Conservation (phyloP, 2,797 vertebrate species). For the Dromococcyx pavoninus region DNA sequence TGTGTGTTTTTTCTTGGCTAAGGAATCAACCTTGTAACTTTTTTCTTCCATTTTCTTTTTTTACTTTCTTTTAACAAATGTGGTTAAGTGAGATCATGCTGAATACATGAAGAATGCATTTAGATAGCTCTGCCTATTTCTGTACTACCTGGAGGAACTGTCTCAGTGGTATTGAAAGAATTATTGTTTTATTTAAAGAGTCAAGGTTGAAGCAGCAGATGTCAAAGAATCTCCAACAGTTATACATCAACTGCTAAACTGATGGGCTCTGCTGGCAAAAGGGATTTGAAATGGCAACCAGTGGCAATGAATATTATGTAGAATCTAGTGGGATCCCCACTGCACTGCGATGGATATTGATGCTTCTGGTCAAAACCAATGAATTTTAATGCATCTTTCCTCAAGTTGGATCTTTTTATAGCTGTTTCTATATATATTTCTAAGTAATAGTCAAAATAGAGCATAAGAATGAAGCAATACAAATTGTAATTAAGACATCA, state of each 20-base stretch:
- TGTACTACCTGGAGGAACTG: constrained; percentile 15
- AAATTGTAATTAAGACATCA: background rate
- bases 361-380: background rate
- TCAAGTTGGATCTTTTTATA: background rate
- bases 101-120: constrained; percentile 7
- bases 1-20: background rate
- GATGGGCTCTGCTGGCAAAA: background rate
- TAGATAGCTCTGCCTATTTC: constrained; percentile 45
- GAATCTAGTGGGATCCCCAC: background rate
- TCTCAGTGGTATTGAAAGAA: constrained; percentile 34
- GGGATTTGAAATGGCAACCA: constrained; percentile 12
- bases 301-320: background rate
- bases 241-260: constrained; percentile 3
- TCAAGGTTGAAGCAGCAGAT: constrained; percentile 55
- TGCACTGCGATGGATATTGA: background rate
- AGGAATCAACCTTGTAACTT: background rate
- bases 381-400: background rate
- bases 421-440: background rate
- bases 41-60: background rate
- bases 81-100: constrained; percentile 19
- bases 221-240: constrained; percentile 48
- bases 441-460: background rate
- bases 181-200: constrained; percentile 65
- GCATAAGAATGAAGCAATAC: background rate
- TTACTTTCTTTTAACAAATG: background rate